These are phyloP conservation scores for Salpingus planirostris DNA, from an alignment of 2,888 invertebrate species.

Conservation along the genomic window DNA sequence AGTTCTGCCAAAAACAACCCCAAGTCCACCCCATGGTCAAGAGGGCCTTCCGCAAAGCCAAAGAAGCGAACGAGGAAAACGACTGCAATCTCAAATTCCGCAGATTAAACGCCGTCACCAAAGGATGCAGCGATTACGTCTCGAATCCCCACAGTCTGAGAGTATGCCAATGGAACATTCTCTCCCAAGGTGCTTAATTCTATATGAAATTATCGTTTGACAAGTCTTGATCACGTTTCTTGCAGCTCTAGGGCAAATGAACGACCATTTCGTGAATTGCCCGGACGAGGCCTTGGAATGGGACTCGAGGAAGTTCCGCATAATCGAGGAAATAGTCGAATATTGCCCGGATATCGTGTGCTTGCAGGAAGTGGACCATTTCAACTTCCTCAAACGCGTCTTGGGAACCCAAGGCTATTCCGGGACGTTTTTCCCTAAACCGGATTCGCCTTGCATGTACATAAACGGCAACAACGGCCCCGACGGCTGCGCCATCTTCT, in stretches of 20 bases:
- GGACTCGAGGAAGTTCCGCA: constrained; percentile 55
- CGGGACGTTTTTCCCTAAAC: constrained; percentile 66
- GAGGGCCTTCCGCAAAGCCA: constrained; percentile 31
- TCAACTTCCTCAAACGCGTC: constrained; percentile 54
- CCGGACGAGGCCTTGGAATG: constrained; percentile 62
- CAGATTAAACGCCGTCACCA: constrained; percentile 43
- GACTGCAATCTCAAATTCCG: constrained; percentile 34
- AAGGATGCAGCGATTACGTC: constrained; percentile 43
- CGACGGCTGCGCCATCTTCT: constrained; percentile 72
- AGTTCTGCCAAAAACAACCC: constrained; percentile 46
- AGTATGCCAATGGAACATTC: constrained; percentile 62
- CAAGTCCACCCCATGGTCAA: constrained; percentile 41
- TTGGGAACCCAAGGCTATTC: constrained; percentile 55
- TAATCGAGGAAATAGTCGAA: constrained; percentile 61
- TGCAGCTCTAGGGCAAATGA: constrained; percentile 59
- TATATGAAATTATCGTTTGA: background rate
- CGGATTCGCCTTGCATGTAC: constrained; percentile 68
- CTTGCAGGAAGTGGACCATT: constrained; percentile 64
- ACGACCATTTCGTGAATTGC: constrained; percentile 63
- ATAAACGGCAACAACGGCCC: constrained; percentile 64
- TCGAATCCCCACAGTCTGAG: constrained; percentile 45
- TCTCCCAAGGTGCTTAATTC: constrained; percentile 53
- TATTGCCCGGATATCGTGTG: constrained; percentile 63
- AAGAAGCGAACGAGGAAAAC: constrained; percentile 17
- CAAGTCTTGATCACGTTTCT: constrained; percentile 17